Evolutionary conservation across 2,888 invertebrate species (phyloP), one percentile per base, ranked within the genome.

Genomic region (Oxytorus armatus): DNA sequence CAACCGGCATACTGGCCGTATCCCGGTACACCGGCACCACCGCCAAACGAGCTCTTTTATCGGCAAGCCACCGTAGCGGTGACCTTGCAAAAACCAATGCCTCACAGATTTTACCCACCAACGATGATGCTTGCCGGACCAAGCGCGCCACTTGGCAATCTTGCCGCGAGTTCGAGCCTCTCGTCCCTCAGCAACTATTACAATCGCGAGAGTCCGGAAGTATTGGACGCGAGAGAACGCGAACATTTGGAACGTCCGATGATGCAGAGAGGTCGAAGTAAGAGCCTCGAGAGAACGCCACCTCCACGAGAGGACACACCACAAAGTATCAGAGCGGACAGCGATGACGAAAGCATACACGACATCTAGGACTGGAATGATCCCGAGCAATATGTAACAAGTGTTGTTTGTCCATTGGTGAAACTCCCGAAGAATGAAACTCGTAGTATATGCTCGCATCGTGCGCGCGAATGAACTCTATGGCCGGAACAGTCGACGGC

Each of bases 31-130:
- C 95, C 10, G 94, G 91, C 88, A 90, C 93, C 84, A 93, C 88
- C 87, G 1, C 94, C 95, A 0, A 94, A 95, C 77, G 97, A 97
- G 88, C 93, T 97, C 55, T 97, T 97, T 91, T 97, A 97, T 92
- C 93, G 96, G 18, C 97, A 97, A 88, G 96, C 96, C 0, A 96
- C 95, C 0, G 96, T 96, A 8, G 94, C 93, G 2, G 94, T 93
- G 68, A 96, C 96, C 77, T 93, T 98, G 86, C 97, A 97, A 92
- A 97, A 97, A 92, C 98, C 98, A 1, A 93, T 98, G 90, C 97
- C 97, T 84, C 95, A 95, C 93, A 87, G 90, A 77, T 85, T 90
- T 39, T 93, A 94, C 92, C 92, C 94, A 92, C 90, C 95, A 93
- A 93, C 94, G 63, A 94, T 95, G 90, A 93, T 95, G 84, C 92